Conservation (phyloP, 2,888 invertebrate species). For the Anthrax anthrax region DNA sequence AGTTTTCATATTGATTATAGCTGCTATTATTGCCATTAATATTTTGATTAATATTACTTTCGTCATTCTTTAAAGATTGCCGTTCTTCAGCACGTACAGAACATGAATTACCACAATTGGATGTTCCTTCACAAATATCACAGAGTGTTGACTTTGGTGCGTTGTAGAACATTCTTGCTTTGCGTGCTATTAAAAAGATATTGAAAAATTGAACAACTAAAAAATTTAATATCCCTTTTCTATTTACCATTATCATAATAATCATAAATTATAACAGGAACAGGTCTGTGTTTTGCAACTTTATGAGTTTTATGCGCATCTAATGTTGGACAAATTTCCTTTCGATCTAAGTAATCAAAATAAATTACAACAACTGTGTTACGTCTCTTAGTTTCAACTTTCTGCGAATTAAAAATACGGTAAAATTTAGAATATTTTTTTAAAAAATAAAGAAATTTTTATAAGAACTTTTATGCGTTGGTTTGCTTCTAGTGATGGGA, state of each 20-base stretch:
- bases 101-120: constrained; percentile 35
- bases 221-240: too few relatives aligned
- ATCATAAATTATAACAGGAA: constrained; percentile 74
- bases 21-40: constrained; percentile 3
- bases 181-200: constrained; percentile 43
- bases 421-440: neutral
- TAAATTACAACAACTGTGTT: constrained; percentile 54
- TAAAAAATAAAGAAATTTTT: neutral
- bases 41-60: constrained; percentile 5
- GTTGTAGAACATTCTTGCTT: constrained; percentile 70
- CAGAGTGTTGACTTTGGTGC: constrained; percentile 56
- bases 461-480: constrained; percentile 33
- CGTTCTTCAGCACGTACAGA: constrained; percentile 28
- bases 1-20: too few relatives aligned
- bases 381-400: constrained; percentile 53
- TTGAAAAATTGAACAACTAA: constrained; percentile 9
- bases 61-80: constrained; percentile 10
- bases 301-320: constrained; percentile 74
- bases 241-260: constrained; percentile 83
- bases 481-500: constrained; percentile 48
- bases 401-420: constrained; percentile 17
- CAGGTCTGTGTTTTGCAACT: constrained; percentile 75
- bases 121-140: constrained; percentile 61
- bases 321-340: constrained; percentile 73
- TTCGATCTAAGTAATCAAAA: constrained; percentile 52